Percentiles rank a stretch among this genome's conserved stretches.
Evolutionary conservation across 2,797 vertebrate species (phyloP).

Genomic region (Pipistrellus kuhlii): DNA sequence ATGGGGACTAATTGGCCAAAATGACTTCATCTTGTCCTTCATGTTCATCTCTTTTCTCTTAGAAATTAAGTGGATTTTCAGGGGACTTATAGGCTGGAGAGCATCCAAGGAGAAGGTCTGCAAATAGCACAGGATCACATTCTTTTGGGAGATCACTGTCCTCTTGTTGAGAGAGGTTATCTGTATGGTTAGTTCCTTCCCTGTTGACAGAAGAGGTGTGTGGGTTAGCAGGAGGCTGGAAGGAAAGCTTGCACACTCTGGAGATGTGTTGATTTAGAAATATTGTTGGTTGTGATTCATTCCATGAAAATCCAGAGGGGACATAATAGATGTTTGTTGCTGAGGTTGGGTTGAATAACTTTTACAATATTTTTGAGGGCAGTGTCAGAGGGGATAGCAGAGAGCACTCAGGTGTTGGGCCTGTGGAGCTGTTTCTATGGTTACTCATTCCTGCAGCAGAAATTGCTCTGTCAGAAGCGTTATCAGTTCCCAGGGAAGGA

Average conservation of each 20-base stretch:
- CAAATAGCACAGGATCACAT: conserved; percentile 93
- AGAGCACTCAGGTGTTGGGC: conserved; percentile 97
- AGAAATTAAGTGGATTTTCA: conserved; percentile 95
- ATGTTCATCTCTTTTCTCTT: conserved; percentile 88
- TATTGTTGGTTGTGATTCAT: conserved; percentile 96
- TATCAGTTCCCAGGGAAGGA: conserved; percentile 91
- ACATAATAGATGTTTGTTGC: conserved; percentile 95
- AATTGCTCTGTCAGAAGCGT: conserved; percentile 92
- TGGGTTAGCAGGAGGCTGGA: conserved; percentile 92
- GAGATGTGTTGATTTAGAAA: conserved; percentile 95
- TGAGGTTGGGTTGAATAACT: conserved; percentile 98
- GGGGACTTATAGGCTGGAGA: conserved; percentile 95
- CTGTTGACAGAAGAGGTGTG: conserved; percentile 93
- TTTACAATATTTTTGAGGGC: conserved; percentile 98
- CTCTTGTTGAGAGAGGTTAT: conserved; percentile 84
- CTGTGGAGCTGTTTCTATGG: conserved; percentile 96
- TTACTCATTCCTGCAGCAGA: conserved; percentile 93
- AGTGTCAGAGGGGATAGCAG: conserved; percentile 97
- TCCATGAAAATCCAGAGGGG: conserved; percentile 94
- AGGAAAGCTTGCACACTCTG: conserved; percentile 93
- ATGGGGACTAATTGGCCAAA: conserved; percentile 85
- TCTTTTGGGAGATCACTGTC: conserved; percentile 91
- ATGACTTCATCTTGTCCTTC: conserved; percentile 84
- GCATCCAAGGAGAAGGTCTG: conserved; percentile 95
- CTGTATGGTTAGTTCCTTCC: conserved; percentile 90